Evolutionary conservation across 1,140 invertebrate species (phyloP).

Genomic region (Ladona fulva): DNA sequence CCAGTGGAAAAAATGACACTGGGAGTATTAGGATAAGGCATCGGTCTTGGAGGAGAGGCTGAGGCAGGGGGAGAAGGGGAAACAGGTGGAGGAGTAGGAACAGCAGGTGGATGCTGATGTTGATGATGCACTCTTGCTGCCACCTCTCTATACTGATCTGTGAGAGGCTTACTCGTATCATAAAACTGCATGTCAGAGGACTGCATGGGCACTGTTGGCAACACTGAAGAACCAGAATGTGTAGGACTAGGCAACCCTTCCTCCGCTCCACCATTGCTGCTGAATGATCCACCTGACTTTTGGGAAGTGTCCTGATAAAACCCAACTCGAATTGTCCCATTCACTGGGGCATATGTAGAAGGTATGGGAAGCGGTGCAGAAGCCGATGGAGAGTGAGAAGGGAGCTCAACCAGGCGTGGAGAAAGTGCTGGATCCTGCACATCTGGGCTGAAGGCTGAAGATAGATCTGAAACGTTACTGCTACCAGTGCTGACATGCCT

Average conservation of each 20-base stretch:
- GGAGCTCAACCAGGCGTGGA: slow-evolving; percentile 24
- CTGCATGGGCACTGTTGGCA: slow-evolving; percentile 15
- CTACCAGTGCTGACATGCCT: slow-evolving; percentile 59
- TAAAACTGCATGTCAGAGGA: slow-evolving; percentile 20
- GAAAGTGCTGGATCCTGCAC: slow-evolving; percentile 43
- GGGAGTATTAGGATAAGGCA: neutral
- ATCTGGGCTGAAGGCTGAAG: slow-evolving; percentile 48
- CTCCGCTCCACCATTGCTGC: slow-evolving; percentile 1
- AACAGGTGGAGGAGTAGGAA: neutral
- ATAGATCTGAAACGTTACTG: slow-evolving; percentile 61
- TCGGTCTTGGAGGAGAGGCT: neutral
- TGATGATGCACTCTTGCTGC: neutral
- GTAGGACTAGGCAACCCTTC: neutral
- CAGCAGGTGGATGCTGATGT: neutral
- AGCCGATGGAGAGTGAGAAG: neutral
- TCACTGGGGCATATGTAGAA: slow-evolving; percentile 48
- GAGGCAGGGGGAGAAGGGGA: neutral
- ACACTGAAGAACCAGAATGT: slow-evolving; percentile 5
- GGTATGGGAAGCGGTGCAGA: neutral
- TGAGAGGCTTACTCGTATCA: slow-evolving; percentile 29
- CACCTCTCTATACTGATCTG: slow-evolving; percentile 27
- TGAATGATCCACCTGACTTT: slow-evolving; percentile 37
- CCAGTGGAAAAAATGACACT: neutral
- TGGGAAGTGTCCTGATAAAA: slow-evolving; percentile 66
- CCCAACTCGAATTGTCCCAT: slow-evolving; percentile 61